phyloP scores from a whole-genome alignment of 2,888 invertebrate species.

The Periphyllus acericola region DNA sequence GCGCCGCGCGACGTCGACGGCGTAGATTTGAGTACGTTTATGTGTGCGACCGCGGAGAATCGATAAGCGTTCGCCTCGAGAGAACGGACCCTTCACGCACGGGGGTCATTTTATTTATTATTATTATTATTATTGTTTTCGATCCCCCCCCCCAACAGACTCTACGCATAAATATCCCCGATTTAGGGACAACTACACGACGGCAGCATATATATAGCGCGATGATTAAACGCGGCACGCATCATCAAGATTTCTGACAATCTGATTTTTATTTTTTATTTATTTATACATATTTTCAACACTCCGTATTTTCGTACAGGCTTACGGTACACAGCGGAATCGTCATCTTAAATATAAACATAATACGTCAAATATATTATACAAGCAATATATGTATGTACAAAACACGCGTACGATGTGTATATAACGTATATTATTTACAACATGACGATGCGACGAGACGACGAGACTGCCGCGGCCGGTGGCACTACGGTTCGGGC shows the following conservation, averaged over 20 bases:
- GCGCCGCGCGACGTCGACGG: conserved; percentile 2
- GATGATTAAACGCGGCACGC: background rate
- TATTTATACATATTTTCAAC: too few relatives aligned
- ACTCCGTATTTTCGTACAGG: too few relatives aligned
- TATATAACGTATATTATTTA: too few relatives aligned
- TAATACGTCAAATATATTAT: too few relatives aligned
- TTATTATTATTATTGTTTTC: background rate
- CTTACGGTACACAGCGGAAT: too few relatives aligned
- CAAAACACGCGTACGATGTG: too few relatives aligned
- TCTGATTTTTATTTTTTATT: background rate
- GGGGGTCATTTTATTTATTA: conserved; percentile 8
- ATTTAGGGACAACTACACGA: background rate
- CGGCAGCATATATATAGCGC: background rate
- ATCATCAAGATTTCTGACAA: background rate
- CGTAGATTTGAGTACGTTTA: conserved; percentile 1
- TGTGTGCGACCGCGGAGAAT: conserved; percentile 5
- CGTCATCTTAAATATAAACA: too few relatives aligned
- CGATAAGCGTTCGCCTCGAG: conserved; percentile 33
- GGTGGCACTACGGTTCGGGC: background rate
- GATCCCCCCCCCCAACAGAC: background rate
- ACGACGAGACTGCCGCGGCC: background rate
- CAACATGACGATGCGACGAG: background rate
- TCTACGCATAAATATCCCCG: too few relatives aligned
- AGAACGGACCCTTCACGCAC: background rate
- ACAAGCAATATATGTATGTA: too few relatives aligned